These are phyloP conservation scores for Drosophila novamexicana DNA, from an alignment of 1,140 invertebrate species.

Conservation along the genomic window DNA sequence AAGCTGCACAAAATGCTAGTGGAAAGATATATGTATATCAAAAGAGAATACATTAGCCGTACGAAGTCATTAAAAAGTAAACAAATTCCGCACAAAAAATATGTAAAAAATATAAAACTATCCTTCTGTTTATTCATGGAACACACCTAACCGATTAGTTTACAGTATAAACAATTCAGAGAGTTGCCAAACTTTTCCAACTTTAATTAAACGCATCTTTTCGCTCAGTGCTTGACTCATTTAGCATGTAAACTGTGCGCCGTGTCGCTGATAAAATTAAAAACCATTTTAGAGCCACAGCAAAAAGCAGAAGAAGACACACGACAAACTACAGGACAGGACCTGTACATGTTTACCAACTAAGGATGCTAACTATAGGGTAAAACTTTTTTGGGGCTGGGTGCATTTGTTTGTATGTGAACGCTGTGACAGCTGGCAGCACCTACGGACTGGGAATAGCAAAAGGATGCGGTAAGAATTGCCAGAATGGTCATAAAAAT, in stretches of 20 bases:
- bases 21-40: background rate
- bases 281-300: slow-evolving; percentile 72
- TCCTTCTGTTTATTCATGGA: background rate
- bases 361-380: slow-evolving; percentile 8
- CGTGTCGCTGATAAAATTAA: slow-evolving; percentile 77
- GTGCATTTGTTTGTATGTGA: slow-evolving; percentile 12
- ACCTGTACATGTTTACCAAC: slow-evolving; percentile 23
- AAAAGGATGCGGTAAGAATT: background rate
- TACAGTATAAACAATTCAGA: background rate
- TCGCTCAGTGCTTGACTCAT: slow-evolving; percentile 58
- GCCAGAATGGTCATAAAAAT: slow-evolving; percentile 66
- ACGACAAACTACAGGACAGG: slow-evolving; percentile 24
- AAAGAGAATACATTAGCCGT: background rate
- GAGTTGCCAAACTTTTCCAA: background rate
- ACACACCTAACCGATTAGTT: too few relatives aligned
- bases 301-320: slow-evolving; percentile 40
- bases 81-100: background rate
- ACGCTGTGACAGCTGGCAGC: slow-evolving; percentile 56
- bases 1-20: background rate
- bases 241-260: slow-evolving; percentile 67
- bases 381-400: slow-evolving; percentile 29
- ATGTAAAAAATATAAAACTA: background rate
- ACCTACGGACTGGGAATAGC: slow-evolving; percentile 11
- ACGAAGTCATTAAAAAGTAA: background rate
- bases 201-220: slow-evolving; percentile 34